Evolutionary conservation across 1,140 invertebrate genomes (phyloP), one percentile per base, ranked within the genome.

Genomic region (Calliopsis andreniformis): DNA sequence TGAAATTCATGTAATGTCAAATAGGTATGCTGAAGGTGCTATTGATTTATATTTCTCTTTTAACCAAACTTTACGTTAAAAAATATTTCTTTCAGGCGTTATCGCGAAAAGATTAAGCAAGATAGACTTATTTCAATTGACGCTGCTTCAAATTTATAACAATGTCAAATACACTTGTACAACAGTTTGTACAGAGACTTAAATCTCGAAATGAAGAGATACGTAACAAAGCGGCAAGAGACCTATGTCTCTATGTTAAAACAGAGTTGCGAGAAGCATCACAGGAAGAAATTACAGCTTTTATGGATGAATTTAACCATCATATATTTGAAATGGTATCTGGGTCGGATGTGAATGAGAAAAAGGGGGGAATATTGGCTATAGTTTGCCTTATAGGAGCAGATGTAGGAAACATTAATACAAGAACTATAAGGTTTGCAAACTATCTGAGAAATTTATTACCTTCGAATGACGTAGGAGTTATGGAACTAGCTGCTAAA

Each of bases 261-360:
- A 98, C 97, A 8, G 98, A 99, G 86, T 90, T 99, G 18, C 94
- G 97, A 16, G 98, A 99, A 92, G 96, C 97, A 45, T 96, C 97
- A n/a, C 94, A 96, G 56, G 98, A 99, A 87, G 97, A 98, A 87
- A 94, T 98, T 64, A 96, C 95, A 23, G 92, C 94, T 32, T 99
- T 99, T 88, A 95, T 99, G 90, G 98, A 99, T 89, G 97, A 98
- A 72, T 98, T 99, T 87, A 98, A 98, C 89, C 96, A 98, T 90
- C 96, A 98, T 85, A 98, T 99, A 76, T 98, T 97, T 91, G 97
- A 98, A 89, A 98, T 99, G 97, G 97, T 99, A 2, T 98, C 97
- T 5, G 97, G 96, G 78, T 95, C 95, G 32, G 98, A 99, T 91
- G 94, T 97, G 20, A 97, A 97, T 92, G 98, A 99, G 88, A 98